These are phyloP conservation scores for Drosophila subsilvestris DNA, from an alignment of 2,888 invertebrate species.

Conservation along the genomic window DNA sequence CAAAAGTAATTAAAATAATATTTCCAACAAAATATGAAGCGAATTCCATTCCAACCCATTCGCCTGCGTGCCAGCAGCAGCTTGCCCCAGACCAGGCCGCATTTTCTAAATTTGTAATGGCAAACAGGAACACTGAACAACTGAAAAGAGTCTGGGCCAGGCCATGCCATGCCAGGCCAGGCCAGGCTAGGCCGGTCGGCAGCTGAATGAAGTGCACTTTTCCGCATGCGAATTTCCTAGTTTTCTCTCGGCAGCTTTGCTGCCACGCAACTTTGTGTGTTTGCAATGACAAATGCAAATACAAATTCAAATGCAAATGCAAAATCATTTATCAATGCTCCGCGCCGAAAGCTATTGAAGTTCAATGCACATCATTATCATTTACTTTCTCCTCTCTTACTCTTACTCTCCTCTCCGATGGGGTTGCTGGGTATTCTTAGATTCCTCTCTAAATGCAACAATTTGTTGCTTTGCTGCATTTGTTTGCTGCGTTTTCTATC, in stretches of 20 bases:
- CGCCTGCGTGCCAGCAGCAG: constrained; percentile 17
- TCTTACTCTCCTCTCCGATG: constrained; percentile 52
- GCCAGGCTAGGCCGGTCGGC: constrained; percentile 2
- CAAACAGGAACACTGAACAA: constrained; percentile 59
- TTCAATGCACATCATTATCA: constrained; percentile 84
- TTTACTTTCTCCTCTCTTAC: constrained; percentile 45
- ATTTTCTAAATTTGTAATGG: constrained; percentile 82
- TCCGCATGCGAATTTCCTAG: constrained; percentile 43
- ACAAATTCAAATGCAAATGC: constrained; percentile 23
- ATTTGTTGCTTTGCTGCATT: constrained; percentile 27
- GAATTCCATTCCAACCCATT: constrained; percentile 34
- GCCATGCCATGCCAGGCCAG: constrained; percentile 12
- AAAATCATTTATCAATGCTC: constrained; percentile 69
- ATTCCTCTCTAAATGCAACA: constrained; percentile 30
- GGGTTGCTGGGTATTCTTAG: constrained; percentile 81
- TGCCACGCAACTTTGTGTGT: constrained; percentile 13
- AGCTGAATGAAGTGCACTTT: constrained; percentile 69
- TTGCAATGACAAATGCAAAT: constrained; percentile 38
- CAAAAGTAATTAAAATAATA: constrained; percentile 74
- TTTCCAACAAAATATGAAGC: constrained; percentile 62
- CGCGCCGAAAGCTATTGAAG: constrained; percentile 75
- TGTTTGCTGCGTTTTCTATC: constrained; percentile 44
- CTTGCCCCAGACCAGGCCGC: constrained; percentile 71
- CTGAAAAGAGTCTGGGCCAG: constrained; percentile 18
- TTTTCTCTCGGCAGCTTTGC: constrained; percentile 23